phyloP scores from a whole-genome alignment of 2,113 vertebrate genomes.

The Nyctereutes procyonoides region DNA sequence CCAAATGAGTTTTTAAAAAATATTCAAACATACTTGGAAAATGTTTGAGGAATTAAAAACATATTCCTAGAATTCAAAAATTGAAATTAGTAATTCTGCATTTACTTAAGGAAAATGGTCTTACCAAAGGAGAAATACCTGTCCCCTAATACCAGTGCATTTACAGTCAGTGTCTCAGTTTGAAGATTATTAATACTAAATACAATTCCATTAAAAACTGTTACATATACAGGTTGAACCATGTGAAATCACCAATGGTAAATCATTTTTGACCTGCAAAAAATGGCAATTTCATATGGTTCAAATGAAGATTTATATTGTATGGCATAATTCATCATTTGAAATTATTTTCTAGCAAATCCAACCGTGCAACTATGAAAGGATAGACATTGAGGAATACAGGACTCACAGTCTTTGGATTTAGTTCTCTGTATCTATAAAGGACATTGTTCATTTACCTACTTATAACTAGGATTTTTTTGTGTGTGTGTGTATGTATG shows the following conservation, averaged over 20 bases:
- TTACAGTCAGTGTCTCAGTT: neutral
- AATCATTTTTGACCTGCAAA: neutral
- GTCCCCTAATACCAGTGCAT: neutral
- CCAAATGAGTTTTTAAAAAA: conserved; percentile 4
- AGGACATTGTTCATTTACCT: neutral
- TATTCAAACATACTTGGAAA: neutral
- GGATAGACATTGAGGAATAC: neutral
- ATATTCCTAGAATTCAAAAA: neutral
- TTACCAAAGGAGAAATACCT: neutral
- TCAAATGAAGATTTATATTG: neutral
- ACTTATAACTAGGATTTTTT: neutral
- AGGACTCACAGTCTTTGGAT: neutral
- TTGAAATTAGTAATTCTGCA: neutral
- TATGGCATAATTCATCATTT: neutral
- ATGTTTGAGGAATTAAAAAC: neutral
- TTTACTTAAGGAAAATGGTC: neutral
- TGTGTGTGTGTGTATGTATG: no score
- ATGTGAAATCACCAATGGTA: neutral
- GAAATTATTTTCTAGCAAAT: neutral
- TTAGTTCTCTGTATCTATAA: neutral
- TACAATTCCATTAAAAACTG: neutral
- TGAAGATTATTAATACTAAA: neutral
- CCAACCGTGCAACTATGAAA: neutral
- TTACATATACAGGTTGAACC: neutral
- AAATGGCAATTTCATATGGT: neutral